These are phyloP conservation scores for Anoncus sp. DNA, from an alignment of 2,888 invertebrate genomes.

Conservation along the genomic window DNA sequence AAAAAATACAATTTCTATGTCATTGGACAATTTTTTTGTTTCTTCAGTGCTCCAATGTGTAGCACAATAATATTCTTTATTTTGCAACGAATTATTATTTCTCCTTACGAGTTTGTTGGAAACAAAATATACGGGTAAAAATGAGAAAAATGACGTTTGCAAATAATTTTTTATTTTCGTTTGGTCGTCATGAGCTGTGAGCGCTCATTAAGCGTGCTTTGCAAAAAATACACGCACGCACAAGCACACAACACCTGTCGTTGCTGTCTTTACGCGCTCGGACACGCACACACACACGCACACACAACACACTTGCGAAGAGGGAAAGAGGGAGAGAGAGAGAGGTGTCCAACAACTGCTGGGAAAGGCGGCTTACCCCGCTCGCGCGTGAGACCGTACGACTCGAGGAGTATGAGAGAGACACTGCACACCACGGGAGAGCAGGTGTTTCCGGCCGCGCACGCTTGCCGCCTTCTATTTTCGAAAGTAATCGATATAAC, in stretches of 20 bases:
- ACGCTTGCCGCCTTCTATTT: conserved; percentile 78
- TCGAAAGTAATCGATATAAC: conserved; percentile 80
- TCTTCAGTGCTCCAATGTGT: too few species aligned
- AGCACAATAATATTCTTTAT: too few species aligned
- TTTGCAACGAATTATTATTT: not conserved
- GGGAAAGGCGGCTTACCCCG: conserved; percentile 47
- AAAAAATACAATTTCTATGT: conserved; percentile 42
- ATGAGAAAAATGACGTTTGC: conserved; percentile 5
- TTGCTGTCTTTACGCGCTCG: conserved; percentile 71
- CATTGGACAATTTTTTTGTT: not conserved
- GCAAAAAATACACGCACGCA: conserved; percentile 22
- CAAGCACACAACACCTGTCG: conserved; percentile 40
- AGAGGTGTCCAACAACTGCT: conserved; percentile 58
- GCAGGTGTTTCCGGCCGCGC: conserved; percentile 78
- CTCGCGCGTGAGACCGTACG: conserved; percentile 43
- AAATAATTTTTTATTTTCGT: conserved; percentile 37
- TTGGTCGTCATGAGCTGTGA: conserved; percentile 33
- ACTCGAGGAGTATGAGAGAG: conserved; percentile 23
- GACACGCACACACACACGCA: conserved; percentile 16
- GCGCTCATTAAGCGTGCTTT: conserved; percentile 43
- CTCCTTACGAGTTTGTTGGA: too few species aligned
- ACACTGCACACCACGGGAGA: conserved; percentile 61
- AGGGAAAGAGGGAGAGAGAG: conserved; percentile 54
- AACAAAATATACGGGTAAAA: too few species aligned
- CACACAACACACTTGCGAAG: conserved; percentile 30